Evolutionary conservation across 2,888 invertebrate species (phyloP).

Genomic region (Melieria picta): DNA sequence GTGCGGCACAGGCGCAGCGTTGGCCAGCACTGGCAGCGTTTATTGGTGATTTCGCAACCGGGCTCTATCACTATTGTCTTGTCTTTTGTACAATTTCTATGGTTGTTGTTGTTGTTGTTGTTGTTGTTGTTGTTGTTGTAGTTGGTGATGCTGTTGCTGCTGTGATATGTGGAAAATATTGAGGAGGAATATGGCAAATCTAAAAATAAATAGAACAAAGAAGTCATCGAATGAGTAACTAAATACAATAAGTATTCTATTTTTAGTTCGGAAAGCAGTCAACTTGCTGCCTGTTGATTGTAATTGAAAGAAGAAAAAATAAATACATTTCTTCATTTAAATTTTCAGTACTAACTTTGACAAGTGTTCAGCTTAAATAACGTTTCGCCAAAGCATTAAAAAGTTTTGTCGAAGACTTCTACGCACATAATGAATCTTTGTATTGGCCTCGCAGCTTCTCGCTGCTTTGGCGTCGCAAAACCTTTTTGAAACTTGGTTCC

Average conservation of each 20-base stretch:
- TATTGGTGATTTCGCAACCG: slow-evolving; percentile 66
- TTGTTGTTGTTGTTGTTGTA: slow-evolving; percentile 20
- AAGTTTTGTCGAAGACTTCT: no score
- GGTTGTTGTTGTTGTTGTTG: no score
- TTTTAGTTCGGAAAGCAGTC: background rate
- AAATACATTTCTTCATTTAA: background rate
- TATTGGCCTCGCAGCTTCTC: no score
- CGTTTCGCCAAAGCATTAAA: no score
- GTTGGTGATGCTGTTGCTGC: slow-evolving; percentile 26
- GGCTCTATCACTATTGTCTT: slow-evolving; percentile 62
- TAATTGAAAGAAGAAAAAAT: background rate
- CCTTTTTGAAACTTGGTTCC: no score
- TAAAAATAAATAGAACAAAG: slow-evolving; percentile 43
- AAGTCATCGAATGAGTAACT: background rate
- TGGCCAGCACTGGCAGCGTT: slow-evolving; percentile 66
- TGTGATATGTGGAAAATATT: slow-evolving; percentile 43
- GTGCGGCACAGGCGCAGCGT: slow-evolving; percentile 61
- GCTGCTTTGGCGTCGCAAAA: no score
- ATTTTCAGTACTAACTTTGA: no score
- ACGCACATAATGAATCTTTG: no score
- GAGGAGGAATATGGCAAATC: slow-evolving; percentile 59
- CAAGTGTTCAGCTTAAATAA: no score
- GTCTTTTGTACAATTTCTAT: slow-evolving; percentile 62
- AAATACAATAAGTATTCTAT: no score
- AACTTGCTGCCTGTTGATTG: background rate